These are phyloP conservation scores for Danio aesculapii DNA, from an alignment of 2,797 vertebrate species.

Conservation along the genomic window DNA sequence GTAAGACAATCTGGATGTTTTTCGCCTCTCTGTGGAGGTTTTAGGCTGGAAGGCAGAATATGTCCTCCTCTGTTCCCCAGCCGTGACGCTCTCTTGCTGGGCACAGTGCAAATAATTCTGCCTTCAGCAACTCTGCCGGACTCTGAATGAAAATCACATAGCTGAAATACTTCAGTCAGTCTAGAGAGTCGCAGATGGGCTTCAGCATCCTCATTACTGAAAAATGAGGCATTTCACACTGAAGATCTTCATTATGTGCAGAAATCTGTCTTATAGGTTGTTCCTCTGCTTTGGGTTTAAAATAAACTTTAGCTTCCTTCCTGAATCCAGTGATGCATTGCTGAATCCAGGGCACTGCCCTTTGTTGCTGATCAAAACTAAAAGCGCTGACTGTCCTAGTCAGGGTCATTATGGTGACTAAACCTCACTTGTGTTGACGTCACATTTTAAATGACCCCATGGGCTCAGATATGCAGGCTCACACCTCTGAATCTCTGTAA, in stretches of 20 bases:
- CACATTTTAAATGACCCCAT: neutral
- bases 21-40: slow-evolving; percentile 48
- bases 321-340: slow-evolving; percentile 21
- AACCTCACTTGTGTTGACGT: neutral
- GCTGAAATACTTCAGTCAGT: slow-evolving; percentile 20
- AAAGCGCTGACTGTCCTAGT: neutral
- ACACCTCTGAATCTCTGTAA: neutral
- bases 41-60: slow-evolving; percentile 45
- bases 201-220: slow-evolving; percentile 24
- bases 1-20: slow-evolving; percentile 26
- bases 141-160: slow-evolving; percentile 14
- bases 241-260: slow-evolving; percentile 39
- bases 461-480: neutral
- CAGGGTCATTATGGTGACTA: neutral
- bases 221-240: slow-evolving; percentile 34
- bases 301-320: slow-evolving; percentile 43
- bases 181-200: neutral
- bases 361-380: slow-evolving; percentile 38
- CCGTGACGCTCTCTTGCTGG: slow-evolving; percentile 26
- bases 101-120: neutral
- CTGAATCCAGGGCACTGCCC: slow-evolving; percentile 22
- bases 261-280: slow-evolving; percentile 8
- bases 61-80: neutral
- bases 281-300: slow-evolving; percentile 9
- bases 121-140: slow-evolving; percentile 2